Evolutionary conservation across 2,888 invertebrate genomes (phyloP).

Genomic region (Drosophila stalkeri): DNA sequence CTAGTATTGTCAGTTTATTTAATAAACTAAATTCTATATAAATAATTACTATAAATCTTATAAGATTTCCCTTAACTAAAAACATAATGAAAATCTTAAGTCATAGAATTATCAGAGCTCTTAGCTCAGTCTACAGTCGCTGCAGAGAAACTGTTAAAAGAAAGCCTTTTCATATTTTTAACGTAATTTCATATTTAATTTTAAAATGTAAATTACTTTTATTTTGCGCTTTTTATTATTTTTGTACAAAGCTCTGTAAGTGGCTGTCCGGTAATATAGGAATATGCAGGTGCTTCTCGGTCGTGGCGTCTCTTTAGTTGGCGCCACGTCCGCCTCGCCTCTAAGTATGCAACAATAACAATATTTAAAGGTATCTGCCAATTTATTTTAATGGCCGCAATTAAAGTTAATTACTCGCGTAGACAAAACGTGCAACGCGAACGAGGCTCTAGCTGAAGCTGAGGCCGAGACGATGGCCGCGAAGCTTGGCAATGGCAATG

Average conservation of each 20-base stretch:
- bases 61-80: no score
- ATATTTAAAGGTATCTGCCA: conserved; percentile 84
- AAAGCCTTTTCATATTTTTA: conserved; percentile 2
- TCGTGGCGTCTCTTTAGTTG: conserved; percentile 21
- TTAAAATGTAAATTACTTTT: not conserved
- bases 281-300: conserved; percentile 21
- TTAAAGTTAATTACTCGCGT: conserved; percentile 85
- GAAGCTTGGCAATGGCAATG: conserved; percentile 29
- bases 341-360: conserved; percentile 81
- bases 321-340: conserved; percentile 49
- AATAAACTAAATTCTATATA: no score
- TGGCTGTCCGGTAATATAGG: conserved; percentile 26
- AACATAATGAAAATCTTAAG: not conserved
- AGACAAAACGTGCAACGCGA: conserved; percentile 80
- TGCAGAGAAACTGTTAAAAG: conserved; percentile 1
- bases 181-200: conserved; percentile 10
- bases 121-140: no score
- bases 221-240: not conserved
- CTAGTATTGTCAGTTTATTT: no score
- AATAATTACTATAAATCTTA: no score
- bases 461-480: conserved; percentile 21
- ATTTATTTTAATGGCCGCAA: conserved; percentile 84
- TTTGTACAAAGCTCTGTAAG: conserved; percentile 10
- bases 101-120: not conserved
- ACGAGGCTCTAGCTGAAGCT: conserved; percentile 3